Evolutionary conservation across 2,888 invertebrate genomes (phyloP).

Genomic region (Dromius quadrimaculatus): DNA sequence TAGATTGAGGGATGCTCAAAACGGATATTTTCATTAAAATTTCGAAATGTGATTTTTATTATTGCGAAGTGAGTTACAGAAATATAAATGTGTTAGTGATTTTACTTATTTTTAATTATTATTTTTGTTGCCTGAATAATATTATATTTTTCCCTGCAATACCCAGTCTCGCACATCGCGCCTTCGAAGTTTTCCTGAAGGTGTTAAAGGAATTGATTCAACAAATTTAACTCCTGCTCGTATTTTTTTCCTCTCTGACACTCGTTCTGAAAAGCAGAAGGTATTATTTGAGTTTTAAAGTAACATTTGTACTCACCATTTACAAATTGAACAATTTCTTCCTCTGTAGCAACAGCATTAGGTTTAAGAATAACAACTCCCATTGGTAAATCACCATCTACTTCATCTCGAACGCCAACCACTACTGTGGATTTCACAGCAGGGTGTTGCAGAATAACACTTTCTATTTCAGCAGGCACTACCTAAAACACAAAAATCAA

Average conservation of each 20-base stretch:
- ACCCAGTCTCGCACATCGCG: slow-evolving; percentile 44
- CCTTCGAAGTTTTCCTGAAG: slow-evolving; percentile 45
- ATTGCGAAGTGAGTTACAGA: too few relatives aligned
- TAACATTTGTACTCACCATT: slow-evolving; percentile 31
- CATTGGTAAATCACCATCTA: slow-evolving; percentile 79
- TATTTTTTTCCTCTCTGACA: slow-evolving; percentile 39
- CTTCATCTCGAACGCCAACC: slow-evolving; percentile 77
- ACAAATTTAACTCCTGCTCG: slow-evolving; percentile 43
- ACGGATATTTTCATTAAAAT: too few relatives aligned
- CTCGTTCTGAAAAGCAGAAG: slow-evolving; percentile 23
- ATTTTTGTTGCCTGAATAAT: too few relatives aligned
- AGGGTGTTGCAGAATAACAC: slow-evolving; percentile 76
- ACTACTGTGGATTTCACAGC: slow-evolving; percentile 83
- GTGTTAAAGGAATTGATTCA: slow-evolving; percentile 38
- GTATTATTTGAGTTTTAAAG: not conserved
- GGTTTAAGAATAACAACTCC: slow-evolving; percentile 74
- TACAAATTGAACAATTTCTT: slow-evolving; percentile 72
- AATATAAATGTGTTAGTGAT: too few relatives aligned
- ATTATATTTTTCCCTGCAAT: slow-evolving; percentile 19
- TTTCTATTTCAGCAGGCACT: slow-evolving; percentile 85
- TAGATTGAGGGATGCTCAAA: too few relatives aligned
- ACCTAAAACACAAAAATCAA: slow-evolving; percentile 64
- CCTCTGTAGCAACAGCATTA: slow-evolving; percentile 64
- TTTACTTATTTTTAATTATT: too few relatives aligned
- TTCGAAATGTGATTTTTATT: too few relatives aligned